A percentile compares a stretch with the other conserved stretches of the same genome.
Conservation (phyloP, 2,888 invertebrate species). For the Drosophila multiciliata region DNA sequence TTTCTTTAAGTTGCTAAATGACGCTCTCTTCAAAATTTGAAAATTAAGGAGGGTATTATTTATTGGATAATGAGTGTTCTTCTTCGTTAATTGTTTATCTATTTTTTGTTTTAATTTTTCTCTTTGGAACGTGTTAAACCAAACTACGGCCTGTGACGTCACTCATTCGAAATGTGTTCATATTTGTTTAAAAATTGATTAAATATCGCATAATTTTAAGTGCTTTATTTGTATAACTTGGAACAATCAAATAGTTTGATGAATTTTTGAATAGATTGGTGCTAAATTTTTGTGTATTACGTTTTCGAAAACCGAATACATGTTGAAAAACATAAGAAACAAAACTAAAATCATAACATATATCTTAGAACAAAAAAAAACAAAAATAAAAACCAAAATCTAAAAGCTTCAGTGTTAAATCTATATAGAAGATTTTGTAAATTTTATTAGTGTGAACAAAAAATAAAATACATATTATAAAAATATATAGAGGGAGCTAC, state of each 20-base stretch:
- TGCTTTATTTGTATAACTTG: conserved; percentile 80
- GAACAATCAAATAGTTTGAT: conserved; percentile 82
- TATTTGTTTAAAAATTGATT: conserved; percentile 47
- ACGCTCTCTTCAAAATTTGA: conserved; percentile 30
- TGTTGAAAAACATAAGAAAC: conserved; percentile 41
- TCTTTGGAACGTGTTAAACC: conserved; percentile 25
- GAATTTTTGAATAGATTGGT: conserved; percentile 83
- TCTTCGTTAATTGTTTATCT: background rate
- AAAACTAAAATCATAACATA: conserved; percentile 40
- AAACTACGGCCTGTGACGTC: conserved; percentile 31
- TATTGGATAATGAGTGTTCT: conserved; percentile 13
- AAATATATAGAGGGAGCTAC: conserved; percentile 41
- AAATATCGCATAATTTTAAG: conserved; percentile 66
- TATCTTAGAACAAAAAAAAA: conserved; percentile 26
- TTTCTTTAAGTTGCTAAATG: conserved; percentile 57
- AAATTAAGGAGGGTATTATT: conserved; percentile 2
- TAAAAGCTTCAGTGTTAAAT: conserved; percentile 76
- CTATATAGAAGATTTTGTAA: conserved; percentile 78
- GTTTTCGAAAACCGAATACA: conserved; percentile 57
- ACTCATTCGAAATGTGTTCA: conserved; percentile 67
- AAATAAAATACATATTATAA: conserved; percentile 31
- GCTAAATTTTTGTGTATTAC: conserved; percentile 78
- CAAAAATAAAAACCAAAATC: conserved; percentile 42
- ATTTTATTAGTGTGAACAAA: conserved; percentile 69
- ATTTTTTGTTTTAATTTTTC: background rate